phyloP scores from a whole-genome alignment of 2,888 invertebrate species.

The Sepioteuthis lessoniana region DNA sequence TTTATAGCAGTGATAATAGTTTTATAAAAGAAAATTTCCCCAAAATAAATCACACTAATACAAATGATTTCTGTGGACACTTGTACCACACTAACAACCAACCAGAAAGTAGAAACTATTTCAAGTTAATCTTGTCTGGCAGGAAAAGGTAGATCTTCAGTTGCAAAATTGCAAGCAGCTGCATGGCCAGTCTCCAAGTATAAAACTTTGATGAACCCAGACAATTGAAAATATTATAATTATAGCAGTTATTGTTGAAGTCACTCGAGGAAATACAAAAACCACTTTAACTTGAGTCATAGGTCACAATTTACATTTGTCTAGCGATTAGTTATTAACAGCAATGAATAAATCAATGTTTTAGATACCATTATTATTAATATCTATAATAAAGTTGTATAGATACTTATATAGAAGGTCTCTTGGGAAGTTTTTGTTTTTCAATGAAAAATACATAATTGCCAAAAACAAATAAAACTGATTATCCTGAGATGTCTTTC shows the following conservation, averaged over 20 bases:
- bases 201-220: slow-evolving; percentile 33
- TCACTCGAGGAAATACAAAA: not conserved
- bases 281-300: not conserved
- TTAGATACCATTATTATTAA: too few relatives aligned
- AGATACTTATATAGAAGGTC: too few relatives aligned
- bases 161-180: not conserved
- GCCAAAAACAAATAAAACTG: too few relatives aligned
- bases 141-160: not conserved
- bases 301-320: not conserved
- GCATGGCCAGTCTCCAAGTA: slow-evolving; percentile 18
- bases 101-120: not conserved
- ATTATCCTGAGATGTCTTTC: too few relatives aligned
- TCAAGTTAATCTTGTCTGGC: not conserved
- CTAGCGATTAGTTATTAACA: too few relatives aligned
- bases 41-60: not conserved
- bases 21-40: not conserved
- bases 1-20: not conserved
- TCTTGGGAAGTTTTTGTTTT: not conserved
- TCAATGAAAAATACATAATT: not conserved
- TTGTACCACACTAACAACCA: not conserved
- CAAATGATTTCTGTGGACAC: not conserved
- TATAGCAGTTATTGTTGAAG: not conserved
- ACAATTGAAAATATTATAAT: not conserved
- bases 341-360: too few relatives aligned
- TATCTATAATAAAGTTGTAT: too few relatives aligned